Evolutionary conservation across 2,888 invertebrate genomes (phyloP).

Genomic region (Rhagonycha lutea): DNA sequence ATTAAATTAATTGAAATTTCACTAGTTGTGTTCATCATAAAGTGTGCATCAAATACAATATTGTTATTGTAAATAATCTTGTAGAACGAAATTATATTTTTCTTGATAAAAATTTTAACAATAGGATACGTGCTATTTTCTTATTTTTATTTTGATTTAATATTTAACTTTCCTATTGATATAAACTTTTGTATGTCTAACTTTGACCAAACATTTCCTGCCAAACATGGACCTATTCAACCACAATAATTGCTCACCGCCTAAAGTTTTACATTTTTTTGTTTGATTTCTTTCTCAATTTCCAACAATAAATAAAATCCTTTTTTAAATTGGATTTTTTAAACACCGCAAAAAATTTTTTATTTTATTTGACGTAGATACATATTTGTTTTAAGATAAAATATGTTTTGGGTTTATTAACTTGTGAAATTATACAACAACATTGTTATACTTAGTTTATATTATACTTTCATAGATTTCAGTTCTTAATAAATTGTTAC

Average conservation of each 20-base stretch:
- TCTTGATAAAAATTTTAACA: background rate
- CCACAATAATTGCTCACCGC: constrained; percentile 14
- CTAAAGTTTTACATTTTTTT: constrained; percentile 17
- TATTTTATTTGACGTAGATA: background rate
- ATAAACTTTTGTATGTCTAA: constrained; percentile 16
- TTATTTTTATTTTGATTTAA: constrained; percentile 13
- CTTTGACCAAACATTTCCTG: constrained; percentile 19
- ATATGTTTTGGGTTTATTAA: too few species aligned
- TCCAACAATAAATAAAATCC: background rate
- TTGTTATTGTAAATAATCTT: background rate
- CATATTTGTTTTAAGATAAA: too few species aligned
- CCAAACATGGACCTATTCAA: constrained; percentile 19
- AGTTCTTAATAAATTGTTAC: too few species aligned
- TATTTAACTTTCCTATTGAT: constrained; percentile 12
- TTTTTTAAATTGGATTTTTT: background rate
- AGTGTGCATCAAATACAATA: background rate
- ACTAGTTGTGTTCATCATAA: background rate
- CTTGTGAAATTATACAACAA: too few species aligned
- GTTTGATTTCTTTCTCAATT: constrained; percentile 4
- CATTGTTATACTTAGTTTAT: too few species aligned
- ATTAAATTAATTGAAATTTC: background rate
- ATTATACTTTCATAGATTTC: too few species aligned
- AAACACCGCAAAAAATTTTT: background rate
- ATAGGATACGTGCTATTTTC: constrained; percentile 7
- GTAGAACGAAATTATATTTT: background rate